Evolutionary conservation across 2,888 invertebrate species (phyloP).

Genomic region (Callosobruchus maculatus): DNA sequence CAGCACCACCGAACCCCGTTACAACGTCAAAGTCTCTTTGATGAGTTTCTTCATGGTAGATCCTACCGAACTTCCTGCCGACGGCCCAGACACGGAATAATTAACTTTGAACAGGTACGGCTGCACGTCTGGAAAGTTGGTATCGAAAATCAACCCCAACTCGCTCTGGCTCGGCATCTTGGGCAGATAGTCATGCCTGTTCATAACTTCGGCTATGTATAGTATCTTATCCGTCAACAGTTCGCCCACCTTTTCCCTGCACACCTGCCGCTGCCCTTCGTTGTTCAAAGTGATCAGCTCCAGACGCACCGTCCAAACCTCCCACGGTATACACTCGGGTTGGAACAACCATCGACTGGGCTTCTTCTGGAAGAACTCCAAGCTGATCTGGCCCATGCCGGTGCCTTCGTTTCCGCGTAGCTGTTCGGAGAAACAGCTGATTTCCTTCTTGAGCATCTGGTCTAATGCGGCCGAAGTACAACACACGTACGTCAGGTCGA

Average conservation of each 20-base stretch:
- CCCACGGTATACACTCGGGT: constrained; percentile 94
- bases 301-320: constrained; percentile 94
- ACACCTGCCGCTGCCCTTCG: constrained; percentile 83
- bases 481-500: constrained; percentile 96
- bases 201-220: constrained; percentile 93
- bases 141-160: constrained; percentile 91
- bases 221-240: constrained; percentile 89
- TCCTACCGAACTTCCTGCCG: constrained; percentile 71
- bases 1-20: constrained; percentile 29
- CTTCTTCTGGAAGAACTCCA: constrained; percentile 93
- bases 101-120: constrained; percentile 94
- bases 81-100: constrained; percentile 75
- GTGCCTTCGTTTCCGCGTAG: constrained; percentile 69
- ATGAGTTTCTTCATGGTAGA: constrained; percentile 88
- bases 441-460: constrained; percentile 69
- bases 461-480: constrained; percentile 80
- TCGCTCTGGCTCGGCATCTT: constrained; percentile 93
- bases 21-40: constrained; percentile 79
- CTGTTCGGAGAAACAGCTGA: constrained; percentile 74
- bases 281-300: constrained; percentile 81
- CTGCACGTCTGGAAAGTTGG: constrained; percentile 87
- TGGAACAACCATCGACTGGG: constrained; percentile 87
- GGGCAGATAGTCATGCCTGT: constrained; percentile 92
- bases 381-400: constrained; percentile 76
- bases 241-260: constrained; percentile 84